These are phyloP conservation scores for Bibio marci DNA, from an alignment of 2,888 invertebrate genomes.

Conservation along the genomic window DNA sequence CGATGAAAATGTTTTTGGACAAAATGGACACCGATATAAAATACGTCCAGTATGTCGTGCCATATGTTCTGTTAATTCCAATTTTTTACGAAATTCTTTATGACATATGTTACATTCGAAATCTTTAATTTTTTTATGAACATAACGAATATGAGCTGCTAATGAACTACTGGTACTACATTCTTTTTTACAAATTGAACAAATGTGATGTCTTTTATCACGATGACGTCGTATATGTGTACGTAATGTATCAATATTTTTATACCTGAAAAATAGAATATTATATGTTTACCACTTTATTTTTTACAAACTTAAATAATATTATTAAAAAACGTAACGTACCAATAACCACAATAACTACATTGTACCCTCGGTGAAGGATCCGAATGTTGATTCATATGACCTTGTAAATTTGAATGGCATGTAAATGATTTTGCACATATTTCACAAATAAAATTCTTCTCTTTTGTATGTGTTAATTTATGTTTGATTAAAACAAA, in stretches of 20 bases:
- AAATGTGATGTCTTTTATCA: slow-evolving; percentile 7
- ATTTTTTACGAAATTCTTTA: slow-evolving; percentile 9
- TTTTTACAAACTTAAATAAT: too few species aligned
- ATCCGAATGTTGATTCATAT: slow-evolving; percentile 6
- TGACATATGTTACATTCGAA: slow-evolving; percentile 9
- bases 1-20: slow-evolving; percentile 17
- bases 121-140: slow-evolving; percentile 8
- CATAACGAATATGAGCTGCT: slow-evolving; percentile 9
- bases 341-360: slow-evolving; percentile 8
- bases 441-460: slow-evolving; percentile 10
- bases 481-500: slow-evolving; percentile 10
- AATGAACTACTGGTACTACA: slow-evolving; percentile 9
- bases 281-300: too few species aligned
- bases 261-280: slow-evolving; percentile 8
- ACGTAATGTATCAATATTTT: slow-evolving; percentile 10
- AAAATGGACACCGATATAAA: slow-evolving; percentile 16
- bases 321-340: background rate
- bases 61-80: slow-evolving; percentile 14
- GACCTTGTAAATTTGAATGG: slow-evolving; percentile 6
- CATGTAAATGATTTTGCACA: slow-evolving; percentile 10
- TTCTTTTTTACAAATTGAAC: slow-evolving; percentile 7
- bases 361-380: slow-evolving; percentile 8
- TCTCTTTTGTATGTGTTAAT: slow-evolving; percentile 8
- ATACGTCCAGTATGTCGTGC: slow-evolving; percentile 17
- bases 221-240: slow-evolving; percentile 9